A percentile compares a stretch with the other conserved stretches of the same genome.
These are phyloP conservation scores for Drosophila melanica DNA, from an alignment of 1,140 invertebrate species.

Conservation along the genomic window DNA sequence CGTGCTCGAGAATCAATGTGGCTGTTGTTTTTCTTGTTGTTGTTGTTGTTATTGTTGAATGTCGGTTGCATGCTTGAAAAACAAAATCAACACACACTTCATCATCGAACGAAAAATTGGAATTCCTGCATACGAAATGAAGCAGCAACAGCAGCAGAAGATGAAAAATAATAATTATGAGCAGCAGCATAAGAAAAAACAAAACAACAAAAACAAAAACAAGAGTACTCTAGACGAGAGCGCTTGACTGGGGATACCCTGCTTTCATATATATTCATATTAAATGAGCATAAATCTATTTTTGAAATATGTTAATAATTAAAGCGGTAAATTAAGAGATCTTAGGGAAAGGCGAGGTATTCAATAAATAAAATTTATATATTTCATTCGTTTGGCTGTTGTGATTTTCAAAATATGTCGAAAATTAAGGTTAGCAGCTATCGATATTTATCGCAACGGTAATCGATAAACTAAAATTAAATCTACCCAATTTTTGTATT, in stretches of 20 bases:
- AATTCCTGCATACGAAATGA: slow-evolving; percentile 82
- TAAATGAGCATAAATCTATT: too few relatives aligned
- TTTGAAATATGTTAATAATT: too few relatives aligned
- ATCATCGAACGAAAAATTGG: slow-evolving; percentile 80
- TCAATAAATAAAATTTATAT: too few relatives aligned
- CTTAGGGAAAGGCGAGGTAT: too few relatives aligned
- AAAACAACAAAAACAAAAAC: slow-evolving; percentile 6
- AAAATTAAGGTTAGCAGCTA: too few relatives aligned
- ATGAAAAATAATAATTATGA: slow-evolving; percentile 53
- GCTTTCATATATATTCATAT: too few relatives aligned
- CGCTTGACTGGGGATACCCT: neutral
- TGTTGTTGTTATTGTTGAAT: slow-evolving; percentile 36
- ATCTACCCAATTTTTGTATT: too few relatives aligned
- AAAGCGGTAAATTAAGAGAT: too few relatives aligned
- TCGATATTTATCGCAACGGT: too few relatives aligned
- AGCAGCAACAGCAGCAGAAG: slow-evolving; percentile 41
- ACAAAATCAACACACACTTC: slow-evolving; percentile 81
- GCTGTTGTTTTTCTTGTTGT: slow-evolving; percentile 23
- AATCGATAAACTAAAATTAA: too few relatives aligned
- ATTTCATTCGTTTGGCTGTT: too few relatives aligned
- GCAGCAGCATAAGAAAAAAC: slow-evolving; percentile 15
- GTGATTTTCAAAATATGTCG: too few relatives aligned
- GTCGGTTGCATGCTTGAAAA: slow-evolving; percentile 55
- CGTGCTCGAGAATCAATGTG: slow-evolving; percentile 55
- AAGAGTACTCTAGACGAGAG: neutral